Evolutionary conservation across 2,113 vertebrate genomes (phyloP), one percentile per base, ranked within the genome.

Genomic region (Stercorarius parasiticus): DNA sequence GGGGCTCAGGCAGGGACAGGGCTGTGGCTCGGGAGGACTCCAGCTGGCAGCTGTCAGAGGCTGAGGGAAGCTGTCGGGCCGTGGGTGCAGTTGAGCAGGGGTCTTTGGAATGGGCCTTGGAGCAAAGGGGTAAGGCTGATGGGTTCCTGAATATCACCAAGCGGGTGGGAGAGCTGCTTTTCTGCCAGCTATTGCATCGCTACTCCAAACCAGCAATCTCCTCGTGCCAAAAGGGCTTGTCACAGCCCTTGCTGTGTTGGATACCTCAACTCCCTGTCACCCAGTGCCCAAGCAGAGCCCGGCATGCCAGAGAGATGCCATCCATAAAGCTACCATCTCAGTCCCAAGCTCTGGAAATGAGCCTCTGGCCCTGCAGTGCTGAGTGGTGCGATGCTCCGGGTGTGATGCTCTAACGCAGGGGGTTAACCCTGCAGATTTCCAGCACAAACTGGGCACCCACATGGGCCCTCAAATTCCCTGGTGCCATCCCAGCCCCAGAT

Each of bases 21-120:
- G 43, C 69, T 4, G 1, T 1, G n/a, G 56, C 74, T 67, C 9
- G 0, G 73, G 59, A 26, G 17, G 32, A 6, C 0, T 2, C 77
- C 71, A 66, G 82, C 13, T 23, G 32, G 65, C 72, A 52, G 66
- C 30, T 49, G 76, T 42, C 47, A 64, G 29, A 50, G 45, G 21
- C 72, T 6, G 5, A 43, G 77, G 0, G 0, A 20, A 21, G 79
- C 56, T 32, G 4, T 29, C 2, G 4, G 13, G 15, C 5, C 0
- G 0, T 6, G 29, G 38, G 2, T 30, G 34, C 59, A 70, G 62
- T 47, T 18, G 14, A 74, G 47, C 8, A 16, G n/a, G 4, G 13
- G 6, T 22, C n/a, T 73, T 69, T 59, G 25, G 18, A 36, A 45
- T 1, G 21, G 6, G 25, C 29, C 49, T 40, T 27, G 19, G 55